Evolutionary conservation across 2,888 invertebrate genomes (phyloP).

Genomic region (Bugulina stolonifera): DNA sequence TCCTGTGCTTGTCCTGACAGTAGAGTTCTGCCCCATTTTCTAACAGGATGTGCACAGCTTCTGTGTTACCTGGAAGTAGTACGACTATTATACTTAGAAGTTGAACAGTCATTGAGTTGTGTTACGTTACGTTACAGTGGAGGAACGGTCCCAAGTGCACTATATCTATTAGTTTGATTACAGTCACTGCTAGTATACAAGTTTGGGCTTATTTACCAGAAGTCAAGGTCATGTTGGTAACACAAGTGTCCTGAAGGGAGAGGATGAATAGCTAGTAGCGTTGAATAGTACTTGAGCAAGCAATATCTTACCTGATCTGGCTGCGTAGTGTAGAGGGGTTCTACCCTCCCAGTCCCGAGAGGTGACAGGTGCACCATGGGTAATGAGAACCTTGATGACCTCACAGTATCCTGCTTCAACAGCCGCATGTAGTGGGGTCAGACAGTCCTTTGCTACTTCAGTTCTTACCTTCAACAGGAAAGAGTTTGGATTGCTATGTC

Average conservation of each 20-base stretch:
- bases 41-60: not conserved
- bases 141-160: too few relatives aligned
- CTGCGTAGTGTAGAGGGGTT: constrained; percentile 14
- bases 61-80: not conserved
- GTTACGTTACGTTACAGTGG: too few relatives aligned
- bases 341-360: constrained; percentile 15
- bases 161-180: too few relatives aligned
- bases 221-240: too few relatives aligned
- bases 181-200: too few relatives aligned
- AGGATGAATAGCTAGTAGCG: too few relatives aligned
- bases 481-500: too few relatives aligned
- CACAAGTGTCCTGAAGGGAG: too few relatives aligned
- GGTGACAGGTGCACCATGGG: not conserved
- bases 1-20: constrained; percentile 10
- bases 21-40: not conserved
- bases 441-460: constrained; percentile 1
- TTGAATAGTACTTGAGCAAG: too few relatives aligned
- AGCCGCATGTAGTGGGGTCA: constrained; percentile 20
- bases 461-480: not conserved
- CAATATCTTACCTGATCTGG: constrained; percentile 22
- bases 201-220: too few relatives aligned
- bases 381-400: not conserved
- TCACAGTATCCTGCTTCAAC: not conserved
- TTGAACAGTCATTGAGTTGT: too few relatives aligned
- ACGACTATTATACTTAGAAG: too few relatives aligned